Conservation (phyloP, 2,888 invertebrate genomes). For the Netelia melanura region DNA sequence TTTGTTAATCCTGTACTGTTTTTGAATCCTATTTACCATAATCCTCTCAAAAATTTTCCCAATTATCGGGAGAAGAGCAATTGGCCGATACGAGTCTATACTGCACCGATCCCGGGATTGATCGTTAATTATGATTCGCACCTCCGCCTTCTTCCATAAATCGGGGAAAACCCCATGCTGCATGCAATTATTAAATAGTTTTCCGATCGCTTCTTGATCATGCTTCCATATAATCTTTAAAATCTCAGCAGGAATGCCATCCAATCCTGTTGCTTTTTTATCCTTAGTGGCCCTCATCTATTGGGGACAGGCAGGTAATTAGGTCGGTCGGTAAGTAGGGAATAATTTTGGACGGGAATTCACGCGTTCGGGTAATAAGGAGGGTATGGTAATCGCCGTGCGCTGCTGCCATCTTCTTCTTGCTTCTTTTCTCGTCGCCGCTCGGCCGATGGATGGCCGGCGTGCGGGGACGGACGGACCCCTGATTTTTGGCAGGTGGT, state of each 20-base stretch:
- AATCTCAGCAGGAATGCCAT: constrained; percentile 26
- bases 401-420: no score
- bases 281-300: constrained; percentile 25
- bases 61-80: constrained; percentile 74
- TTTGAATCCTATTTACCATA: constrained; percentile 67
- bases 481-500: no score
- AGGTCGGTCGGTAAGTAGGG: no score
- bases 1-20: background rate
- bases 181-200: constrained; percentile 61
- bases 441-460: no score
- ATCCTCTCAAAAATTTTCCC: constrained; percentile 77
- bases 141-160: constrained; percentile 54
- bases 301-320: no score
- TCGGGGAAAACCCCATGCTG: constrained; percentile 48
- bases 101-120: constrained; percentile 67
- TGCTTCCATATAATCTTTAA: constrained; percentile 16
- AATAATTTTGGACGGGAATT: no score
- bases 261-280: constrained; percentile 38
- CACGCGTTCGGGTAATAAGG: no score
- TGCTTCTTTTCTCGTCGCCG: no score
- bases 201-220: background rate
- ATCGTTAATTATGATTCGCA: constrained; percentile 48
- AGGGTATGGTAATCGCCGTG: no score
- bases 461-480: no score
- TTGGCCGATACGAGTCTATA: constrained; percentile 76